Percentiles rank a stretch among this genome's conserved stretches.
Evolutionary conservation across 2,888 invertebrate species (phyloP).

Genomic region (Cheilosia scutellata): DNA sequence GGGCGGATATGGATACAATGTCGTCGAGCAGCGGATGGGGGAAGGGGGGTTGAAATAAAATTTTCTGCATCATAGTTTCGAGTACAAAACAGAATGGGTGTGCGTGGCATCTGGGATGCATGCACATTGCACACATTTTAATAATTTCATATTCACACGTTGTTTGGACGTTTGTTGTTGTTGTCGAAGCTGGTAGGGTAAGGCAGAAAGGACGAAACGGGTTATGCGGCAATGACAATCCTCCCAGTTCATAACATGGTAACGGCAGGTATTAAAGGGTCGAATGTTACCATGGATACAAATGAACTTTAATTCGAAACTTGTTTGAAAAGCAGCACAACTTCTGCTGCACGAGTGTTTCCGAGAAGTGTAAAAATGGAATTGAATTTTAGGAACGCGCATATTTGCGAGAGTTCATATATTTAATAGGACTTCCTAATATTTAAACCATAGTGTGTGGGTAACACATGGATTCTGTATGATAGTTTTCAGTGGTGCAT

Average conservation of each 20-base stretch:
- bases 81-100: constrained; percentile 45
- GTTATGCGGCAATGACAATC: constrained; percentile 51
- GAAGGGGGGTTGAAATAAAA: constrained; percentile 5
- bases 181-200: neutral
- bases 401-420: constrained; percentile 13
- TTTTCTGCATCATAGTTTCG: constrained; percentile 53
- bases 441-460: neutral
- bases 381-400: constrained; percentile 43
- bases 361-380: constrained; percentile 16
- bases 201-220: constrained; percentile 14
- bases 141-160: constrained; percentile 66
- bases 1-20: constrained; percentile 2
- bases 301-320: constrained; percentile 66
- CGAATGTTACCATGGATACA: constrained; percentile 40
- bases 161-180: constrained; percentile 37
- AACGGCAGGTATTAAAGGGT: constrained; percentile 45
- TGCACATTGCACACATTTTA: constrained; percentile 58
- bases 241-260: constrained; percentile 52
- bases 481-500: neutral
- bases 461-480: constrained; percentile 18
- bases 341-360: constrained; percentile 4
- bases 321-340: constrained; percentile 43
- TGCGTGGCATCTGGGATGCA: constrained; percentile 60
- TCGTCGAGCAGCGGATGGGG: neutral
- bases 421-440: neutral